Conservation (phyloP, 2,113 vertebrate genomes). For the Furnarius figulus region DNA sequence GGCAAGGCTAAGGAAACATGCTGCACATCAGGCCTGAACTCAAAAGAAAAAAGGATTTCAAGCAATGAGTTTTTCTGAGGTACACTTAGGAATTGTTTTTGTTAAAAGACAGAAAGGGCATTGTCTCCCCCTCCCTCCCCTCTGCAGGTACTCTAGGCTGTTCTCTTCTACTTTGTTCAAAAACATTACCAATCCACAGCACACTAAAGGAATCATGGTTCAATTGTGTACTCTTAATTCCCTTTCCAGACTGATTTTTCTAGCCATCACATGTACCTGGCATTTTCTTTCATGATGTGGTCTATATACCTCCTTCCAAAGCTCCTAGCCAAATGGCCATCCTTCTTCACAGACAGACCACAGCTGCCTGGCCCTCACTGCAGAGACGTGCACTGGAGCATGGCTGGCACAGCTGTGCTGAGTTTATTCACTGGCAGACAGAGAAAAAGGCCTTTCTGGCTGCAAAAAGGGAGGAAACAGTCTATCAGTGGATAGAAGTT, state of each 20-base stretch:
- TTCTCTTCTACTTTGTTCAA: constrained; percentile 29
- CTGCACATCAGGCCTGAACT: background rate
- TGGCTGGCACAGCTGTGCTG: constrained; percentile 25
- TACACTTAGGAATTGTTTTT: constrained; percentile 40
- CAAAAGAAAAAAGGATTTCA: background rate
- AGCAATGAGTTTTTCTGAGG: background rate
- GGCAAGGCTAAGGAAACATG: background rate
- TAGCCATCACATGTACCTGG: background rate
- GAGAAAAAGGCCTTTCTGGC: background rate
- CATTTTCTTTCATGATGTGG: background rate
- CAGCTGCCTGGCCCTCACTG: constrained; percentile 12
- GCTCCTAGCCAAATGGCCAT: background rate
- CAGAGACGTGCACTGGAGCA: background rate
- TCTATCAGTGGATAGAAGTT: background rate
- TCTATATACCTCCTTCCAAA: background rate
- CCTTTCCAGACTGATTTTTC: constrained; percentile 42
- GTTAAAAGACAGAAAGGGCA: constrained; percentile 11
- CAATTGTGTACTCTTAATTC: background rate
- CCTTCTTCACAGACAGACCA: background rate
- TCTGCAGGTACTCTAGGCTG: background rate
- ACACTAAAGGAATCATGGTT: constrained; percentile 20
- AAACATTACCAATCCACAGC: background rate
- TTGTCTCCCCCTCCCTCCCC: constrained; percentile 1
- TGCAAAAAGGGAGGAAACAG: background rate
- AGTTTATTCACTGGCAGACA: background rate